Evolutionary conservation across 2,797 vertebrate species (phyloP).

Genomic region (Falco columbarius): DNA sequence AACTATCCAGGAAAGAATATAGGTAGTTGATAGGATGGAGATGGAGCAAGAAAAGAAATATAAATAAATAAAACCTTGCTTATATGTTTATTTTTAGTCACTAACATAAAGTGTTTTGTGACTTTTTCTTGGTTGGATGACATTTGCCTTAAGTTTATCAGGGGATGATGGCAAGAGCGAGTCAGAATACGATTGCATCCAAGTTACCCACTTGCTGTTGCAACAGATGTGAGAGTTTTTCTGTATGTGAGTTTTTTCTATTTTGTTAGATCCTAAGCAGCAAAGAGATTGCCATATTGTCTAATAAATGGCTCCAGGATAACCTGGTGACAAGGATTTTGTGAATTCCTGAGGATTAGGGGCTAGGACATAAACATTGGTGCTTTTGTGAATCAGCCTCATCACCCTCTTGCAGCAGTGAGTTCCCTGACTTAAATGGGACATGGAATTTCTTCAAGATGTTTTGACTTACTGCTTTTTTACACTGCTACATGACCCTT

Average conservation of each 20-base stretch:
- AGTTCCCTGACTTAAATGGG: not conserved
- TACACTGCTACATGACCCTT: not conserved
- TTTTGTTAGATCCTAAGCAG: not conserved
- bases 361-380: not conserved
- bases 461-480: not conserved
- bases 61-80: not conserved
- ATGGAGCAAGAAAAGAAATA: not conserved
- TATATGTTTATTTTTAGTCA: not conserved
- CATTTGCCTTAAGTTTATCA: not conserved
- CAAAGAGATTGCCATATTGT: not conserved
- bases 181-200: not conserved
- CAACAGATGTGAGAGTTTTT: not conserved
- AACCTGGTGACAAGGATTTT: conserved; percentile 1
- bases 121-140: not conserved
- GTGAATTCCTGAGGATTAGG: not conserved
- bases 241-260: not conserved
- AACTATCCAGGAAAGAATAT: not conserved
- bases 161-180: not conserved
- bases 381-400: not conserved
- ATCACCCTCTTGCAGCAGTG: not conserved
- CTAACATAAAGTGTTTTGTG: not conserved
- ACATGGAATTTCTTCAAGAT: not conserved
- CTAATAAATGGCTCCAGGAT: not conserved
- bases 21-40: not conserved
- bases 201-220: not conserved